A percentile compares a stretch with the other conserved stretches of the same genome.
Evolutionary conservation across 2,113 vertebrate genomes (phyloP).

Genomic region (Chelonoidis abingdonii): DNA sequence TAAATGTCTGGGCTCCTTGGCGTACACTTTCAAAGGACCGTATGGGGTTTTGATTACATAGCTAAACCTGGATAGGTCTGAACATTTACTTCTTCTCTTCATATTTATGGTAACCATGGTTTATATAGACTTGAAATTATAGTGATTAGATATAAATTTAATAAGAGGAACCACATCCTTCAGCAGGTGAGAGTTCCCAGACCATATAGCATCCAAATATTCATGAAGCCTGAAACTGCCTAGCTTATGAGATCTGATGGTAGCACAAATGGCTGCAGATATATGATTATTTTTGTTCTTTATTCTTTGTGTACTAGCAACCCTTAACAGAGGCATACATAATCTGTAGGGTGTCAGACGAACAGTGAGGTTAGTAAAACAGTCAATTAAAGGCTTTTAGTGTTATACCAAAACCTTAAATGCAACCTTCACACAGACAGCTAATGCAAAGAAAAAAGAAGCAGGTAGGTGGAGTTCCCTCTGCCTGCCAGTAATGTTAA

Average conservation of each 20-base stretch:
- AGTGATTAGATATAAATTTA: background rate
- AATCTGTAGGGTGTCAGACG: background rate
- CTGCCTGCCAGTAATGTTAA: background rate
- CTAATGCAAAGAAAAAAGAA: background rate
- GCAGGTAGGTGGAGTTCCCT: background rate
- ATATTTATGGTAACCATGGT: background rate
- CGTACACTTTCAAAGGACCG: background rate
- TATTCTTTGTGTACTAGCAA: background rate
- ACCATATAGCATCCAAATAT: background rate
- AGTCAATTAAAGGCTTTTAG: constrained; percentile 8
- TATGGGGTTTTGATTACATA: background rate
- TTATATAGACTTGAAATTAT: background rate
- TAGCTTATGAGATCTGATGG: background rate
- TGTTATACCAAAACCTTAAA: background rate
- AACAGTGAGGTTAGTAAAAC: background rate
- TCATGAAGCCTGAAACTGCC: background rate
- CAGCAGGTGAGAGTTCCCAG: background rate
- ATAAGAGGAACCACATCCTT: background rate
- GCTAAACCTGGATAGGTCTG: background rate
- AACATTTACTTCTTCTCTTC: background rate
- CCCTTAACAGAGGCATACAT: background rate
- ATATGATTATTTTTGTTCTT: background rate
- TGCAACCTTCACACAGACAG: background rate
- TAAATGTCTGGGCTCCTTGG: background rate
- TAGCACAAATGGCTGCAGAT: background rate